Percentiles rank a stretch among this genome's conserved stretches.
These are phyloP conservation scores for Tipula lateralis DNA, from an alignment of 2,888 invertebrate genomes.

Conservation along the genomic window DNA sequence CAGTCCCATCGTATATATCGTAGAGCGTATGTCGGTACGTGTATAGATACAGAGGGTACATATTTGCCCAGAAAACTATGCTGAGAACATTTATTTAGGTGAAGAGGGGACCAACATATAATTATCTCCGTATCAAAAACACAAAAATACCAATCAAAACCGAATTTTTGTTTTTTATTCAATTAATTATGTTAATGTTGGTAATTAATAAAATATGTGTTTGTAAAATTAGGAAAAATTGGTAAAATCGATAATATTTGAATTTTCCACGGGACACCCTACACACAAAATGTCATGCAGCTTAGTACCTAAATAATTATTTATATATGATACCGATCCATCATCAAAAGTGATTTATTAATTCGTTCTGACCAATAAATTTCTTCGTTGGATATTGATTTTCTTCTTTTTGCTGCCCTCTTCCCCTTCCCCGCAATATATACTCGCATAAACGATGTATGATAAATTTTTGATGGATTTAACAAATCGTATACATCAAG, in stretches of 20 bases:
- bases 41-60: no score
- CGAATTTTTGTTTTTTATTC: neutral
- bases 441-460: neutral
- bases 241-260: neutral
- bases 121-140: neutral
- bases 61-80: neutral
- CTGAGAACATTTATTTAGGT: neutral
- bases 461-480: neutral
- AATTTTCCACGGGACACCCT: neutral
- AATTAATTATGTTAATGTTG: slow-evolving; percentile 16
- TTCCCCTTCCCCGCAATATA: no score
- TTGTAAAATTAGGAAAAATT: neutral
- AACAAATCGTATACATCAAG: neutral
- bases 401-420: neutral
- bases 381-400: neutral
- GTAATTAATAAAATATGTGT: slow-evolving; percentile 5
- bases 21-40: no score
- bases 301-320: neutral
- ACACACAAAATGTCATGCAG: neutral
- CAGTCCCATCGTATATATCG: neutral
- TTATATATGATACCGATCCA: neutral
- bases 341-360: slow-evolving; percentile 2
- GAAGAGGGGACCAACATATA: neutral
- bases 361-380: neutral
- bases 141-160: neutral